Percentiles rank a stretch among this genome's conserved stretches.
Evolutionary conservation across 2,888 invertebrate genomes (phyloP).

Genomic region (Pegoplata infirma): DNA sequence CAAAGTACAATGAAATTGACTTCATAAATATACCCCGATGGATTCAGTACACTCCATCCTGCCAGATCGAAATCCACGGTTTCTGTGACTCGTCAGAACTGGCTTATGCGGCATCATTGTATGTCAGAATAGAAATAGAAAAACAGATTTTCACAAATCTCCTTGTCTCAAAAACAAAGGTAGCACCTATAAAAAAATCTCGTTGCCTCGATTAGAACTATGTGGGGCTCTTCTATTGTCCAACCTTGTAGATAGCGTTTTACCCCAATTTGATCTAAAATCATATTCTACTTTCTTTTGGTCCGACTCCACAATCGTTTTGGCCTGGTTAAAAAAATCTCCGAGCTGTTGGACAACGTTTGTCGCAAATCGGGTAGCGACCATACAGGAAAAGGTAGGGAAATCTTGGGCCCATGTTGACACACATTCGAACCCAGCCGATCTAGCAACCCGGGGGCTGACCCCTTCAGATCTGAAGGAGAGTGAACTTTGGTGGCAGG

Average conservation of each 20-base stretch:
- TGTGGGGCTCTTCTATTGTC: background rate
- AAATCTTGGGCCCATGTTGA: background rate
- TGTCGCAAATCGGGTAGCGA: background rate
- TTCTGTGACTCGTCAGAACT: slow-evolving; percentile 6
- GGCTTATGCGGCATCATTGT: background rate
- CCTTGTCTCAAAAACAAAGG: background rate
- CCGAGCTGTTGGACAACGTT: slow-evolving; percentile 37
- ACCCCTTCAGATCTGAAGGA: background rate
- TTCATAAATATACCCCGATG: slow-evolving; percentile 9
- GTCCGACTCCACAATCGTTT: slow-evolving; percentile 42
- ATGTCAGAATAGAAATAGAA: background rate
- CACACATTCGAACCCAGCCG: background rate
- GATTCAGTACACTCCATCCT: background rate
- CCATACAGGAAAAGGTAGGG: background rate
- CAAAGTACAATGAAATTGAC: background rate
- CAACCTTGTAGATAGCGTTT: background rate
- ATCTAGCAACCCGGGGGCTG: background rate
- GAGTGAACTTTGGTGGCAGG: slow-evolving; percentile 40
- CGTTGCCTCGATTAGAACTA: background rate
- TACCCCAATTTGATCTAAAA: background rate
- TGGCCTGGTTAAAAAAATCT: slow-evolving; percentile 46
- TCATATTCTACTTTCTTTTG: background rate
- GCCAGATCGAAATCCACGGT: slow-evolving; percentile 1
- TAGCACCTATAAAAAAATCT: background rate
- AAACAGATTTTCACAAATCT: background rate